Evolutionary conservation across 2,113 vertebrate species (phyloP), one percentile per base, ranked within the genome.

Genomic region (Anthoscopus minutus): DNA sequence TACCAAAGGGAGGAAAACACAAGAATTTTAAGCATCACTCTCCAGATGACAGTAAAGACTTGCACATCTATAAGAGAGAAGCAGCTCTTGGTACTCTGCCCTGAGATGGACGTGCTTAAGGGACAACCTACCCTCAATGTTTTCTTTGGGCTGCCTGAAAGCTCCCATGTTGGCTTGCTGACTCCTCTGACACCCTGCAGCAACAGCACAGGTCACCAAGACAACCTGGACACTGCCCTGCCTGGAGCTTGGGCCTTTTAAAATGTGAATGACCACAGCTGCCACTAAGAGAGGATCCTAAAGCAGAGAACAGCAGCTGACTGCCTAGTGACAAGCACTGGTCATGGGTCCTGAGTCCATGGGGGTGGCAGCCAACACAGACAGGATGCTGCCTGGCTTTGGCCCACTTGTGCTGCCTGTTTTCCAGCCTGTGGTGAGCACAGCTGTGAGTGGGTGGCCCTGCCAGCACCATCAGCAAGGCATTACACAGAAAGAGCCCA

Each of bases 311-410:
- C 6, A 72, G 65, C 62, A 93, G 65, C 70, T 76, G 35, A 71
- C 4, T 22, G n/a, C 53, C 10, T 3, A 44, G n/a, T 10, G 30
- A 58, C 0, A 0, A 48, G 15, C 10, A 2, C 22, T 80, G 42
- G 47, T 69, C n/a, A 42, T 6, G 25, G 35, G 27, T 38, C 42
- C 38, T 69, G 9, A 3, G 0, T 15, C 64, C 14, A 6, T 31
- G 42, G 35, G 0, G 0, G 21, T 19, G 15, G 47, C 56, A 58
- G 65, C 74, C 78, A 56, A 13, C 1, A 11, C 24, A 76, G 62
- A 44, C 0, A 5, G 83, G 54, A 30, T 37, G 27, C 44, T 58
- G 38, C 20, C 48, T 2, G 6, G 22, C 25, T 54, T 74, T 51
- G 64, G 58, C 27, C 44, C 45, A 50, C 33, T 18, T 5, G 1